These are phyloP conservation scores for Malurus melanocephalus DNA, from an alignment of 2,113 vertebrate genomes.

Conservation along the genomic window DNA sequence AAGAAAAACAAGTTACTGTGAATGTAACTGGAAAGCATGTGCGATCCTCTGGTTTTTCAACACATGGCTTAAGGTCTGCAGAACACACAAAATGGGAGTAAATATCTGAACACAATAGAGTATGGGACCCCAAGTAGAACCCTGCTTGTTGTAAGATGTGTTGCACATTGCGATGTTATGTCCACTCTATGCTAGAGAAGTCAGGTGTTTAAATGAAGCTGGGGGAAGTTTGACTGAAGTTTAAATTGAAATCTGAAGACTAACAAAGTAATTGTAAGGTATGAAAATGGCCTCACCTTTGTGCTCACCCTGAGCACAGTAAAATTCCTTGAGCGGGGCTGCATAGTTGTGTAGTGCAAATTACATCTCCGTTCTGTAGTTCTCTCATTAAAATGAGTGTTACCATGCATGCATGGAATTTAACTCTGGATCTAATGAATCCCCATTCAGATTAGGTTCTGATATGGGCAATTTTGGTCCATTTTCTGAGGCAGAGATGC, in stretches of 20 bases:
- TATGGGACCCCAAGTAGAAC: neutral
- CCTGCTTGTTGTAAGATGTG: neutral
- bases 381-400: neutral
- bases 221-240: neutral
- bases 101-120: neutral
- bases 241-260: neutral
- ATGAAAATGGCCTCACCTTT: neutral
- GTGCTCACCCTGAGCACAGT: neutral
- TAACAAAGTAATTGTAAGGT: neutral
- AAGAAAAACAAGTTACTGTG: neutral
- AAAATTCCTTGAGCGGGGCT: neutral
- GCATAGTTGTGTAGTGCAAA: neutral
- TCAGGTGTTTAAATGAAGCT: neutral
- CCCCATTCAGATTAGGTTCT: neutral
- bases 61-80: neutral
- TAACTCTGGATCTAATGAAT: neutral
- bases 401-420: rapidly evolving
- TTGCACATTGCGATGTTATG: neutral
- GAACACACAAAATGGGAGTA: neutral
- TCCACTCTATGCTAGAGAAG: neutral
- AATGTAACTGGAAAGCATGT: neutral
- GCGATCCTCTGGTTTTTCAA: neutral
- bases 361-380: neutral
- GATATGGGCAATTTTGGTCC: rapidly evolving
- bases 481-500: neutral